phyloP scores from a whole-genome alignment of 2,113 vertebrate species.

The Prietella phreatophila region DNA sequence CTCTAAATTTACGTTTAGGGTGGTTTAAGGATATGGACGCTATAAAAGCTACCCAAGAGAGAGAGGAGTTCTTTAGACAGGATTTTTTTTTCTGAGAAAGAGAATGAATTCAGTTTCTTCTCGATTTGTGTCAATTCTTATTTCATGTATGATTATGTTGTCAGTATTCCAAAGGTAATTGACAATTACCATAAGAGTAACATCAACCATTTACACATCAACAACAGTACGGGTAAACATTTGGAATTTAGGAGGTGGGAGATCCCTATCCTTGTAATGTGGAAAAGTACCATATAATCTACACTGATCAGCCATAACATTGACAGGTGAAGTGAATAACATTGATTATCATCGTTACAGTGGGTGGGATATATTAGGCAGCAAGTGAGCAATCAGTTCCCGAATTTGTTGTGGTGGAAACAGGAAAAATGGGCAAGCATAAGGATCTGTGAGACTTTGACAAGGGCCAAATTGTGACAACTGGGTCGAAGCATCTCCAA shows the following conservation, averaged over 20 bases:
- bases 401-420: no score
- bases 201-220: background rate
- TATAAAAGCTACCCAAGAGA: slow-evolving; percentile 23
- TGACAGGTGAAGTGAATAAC: no score
- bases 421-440: no score
- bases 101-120: background rate
- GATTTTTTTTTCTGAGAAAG: background rate
- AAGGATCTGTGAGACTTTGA: no score
- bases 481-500: no score
- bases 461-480: no score
- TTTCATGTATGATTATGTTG: background rate
- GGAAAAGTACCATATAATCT: background rate
- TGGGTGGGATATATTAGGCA: no score
- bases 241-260: background rate
- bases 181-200: background rate
- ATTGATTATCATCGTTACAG: no score
- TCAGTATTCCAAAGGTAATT: background rate
- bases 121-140: background rate
- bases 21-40: slow-evolving; percentile 56
- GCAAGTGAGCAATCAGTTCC: no score
- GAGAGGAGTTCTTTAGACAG: background rate
- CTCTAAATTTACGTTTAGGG: slow-evolving; percentile 71
- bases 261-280: background rate
- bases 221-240: background rate
- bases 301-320: no score